A percentile compares a stretch with the other conserved stretches of the same genome.
These are phyloP conservation scores for Bombus superbus DNA, from an alignment of 1,140 invertebrate genomes.

Conservation along the genomic window DNA sequence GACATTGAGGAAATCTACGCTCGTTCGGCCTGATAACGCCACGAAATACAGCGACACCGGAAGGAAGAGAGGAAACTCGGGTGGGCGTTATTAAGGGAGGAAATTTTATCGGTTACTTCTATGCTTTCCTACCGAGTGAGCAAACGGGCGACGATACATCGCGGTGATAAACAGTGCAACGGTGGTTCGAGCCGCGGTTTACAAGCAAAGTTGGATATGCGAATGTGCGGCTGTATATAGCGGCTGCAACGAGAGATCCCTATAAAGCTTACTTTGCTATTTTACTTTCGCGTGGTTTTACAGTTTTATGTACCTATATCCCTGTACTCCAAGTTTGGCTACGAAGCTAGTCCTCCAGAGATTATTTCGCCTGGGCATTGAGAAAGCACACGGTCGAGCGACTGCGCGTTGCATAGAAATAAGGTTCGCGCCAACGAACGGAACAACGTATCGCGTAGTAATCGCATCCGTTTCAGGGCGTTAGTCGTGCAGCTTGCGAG, in stretches of 20 bases:
- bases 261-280: neutral
- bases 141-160: conserved; percentile 61
- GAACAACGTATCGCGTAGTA: conserved; percentile 18
- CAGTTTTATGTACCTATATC: neutral
- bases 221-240: neutral
- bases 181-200: conserved; percentile 10
- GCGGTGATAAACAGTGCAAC: conserved; percentile 59
- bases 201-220: neutral
- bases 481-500: neutral
- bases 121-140: conserved; percentile 50
- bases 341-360: neutral
- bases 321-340: neutral
- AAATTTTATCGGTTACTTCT: conserved; percentile 71
- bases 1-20: conserved; percentile 2
- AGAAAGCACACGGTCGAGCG: neutral
- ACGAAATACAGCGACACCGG: neutral
- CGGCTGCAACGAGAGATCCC: neutral
- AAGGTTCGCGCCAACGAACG: neutral
- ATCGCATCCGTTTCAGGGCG: conserved; percentile 37
- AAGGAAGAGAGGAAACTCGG: conserved; percentile 17
- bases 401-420: neutral
- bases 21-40: conserved; percentile 31
- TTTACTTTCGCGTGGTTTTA: neutral
- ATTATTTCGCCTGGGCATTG: neutral
- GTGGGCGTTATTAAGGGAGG: conserved; percentile 62